Conservation (phyloP, 2,888 invertebrate genomes). For the Leptothorax acervorum region DNA sequence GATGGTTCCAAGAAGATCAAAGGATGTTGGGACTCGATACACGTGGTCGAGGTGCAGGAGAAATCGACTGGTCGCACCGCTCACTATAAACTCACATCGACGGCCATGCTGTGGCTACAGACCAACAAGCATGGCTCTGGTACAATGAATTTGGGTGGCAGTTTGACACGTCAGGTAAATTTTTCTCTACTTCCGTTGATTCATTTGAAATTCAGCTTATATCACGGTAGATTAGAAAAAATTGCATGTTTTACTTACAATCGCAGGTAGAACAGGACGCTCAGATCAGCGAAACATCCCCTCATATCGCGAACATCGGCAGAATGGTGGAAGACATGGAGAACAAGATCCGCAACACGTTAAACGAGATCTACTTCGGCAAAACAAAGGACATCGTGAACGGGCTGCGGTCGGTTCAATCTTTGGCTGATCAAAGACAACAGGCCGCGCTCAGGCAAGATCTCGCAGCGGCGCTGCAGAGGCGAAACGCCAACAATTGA, state of each 20-base stretch:
- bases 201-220: background rate
- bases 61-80: slow-evolving; percentile 97
- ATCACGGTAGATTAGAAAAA: background rate
- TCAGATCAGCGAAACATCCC: slow-evolving; percentile 95
- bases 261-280: slow-evolving; percentile 95
- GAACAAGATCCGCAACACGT: slow-evolving; percentile 98
- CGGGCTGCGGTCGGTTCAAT: slow-evolving; percentile 94
- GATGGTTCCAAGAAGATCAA: slow-evolving; percentile 99
- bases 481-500: slow-evolving; percentile 91
- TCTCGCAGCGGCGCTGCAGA: slow-evolving; percentile 93
- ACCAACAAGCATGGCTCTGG: slow-evolving; percentile 98
- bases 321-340: slow-evolving; percentile 99
- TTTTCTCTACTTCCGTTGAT: background rate
- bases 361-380: slow-evolving; percentile 99
- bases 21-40: slow-evolving; percentile 99
- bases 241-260: background rate
- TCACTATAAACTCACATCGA: slow-evolving; percentile 99
- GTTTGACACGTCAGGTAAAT: slow-evolving; percentile 96
- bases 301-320: slow-evolving; percentile 99
- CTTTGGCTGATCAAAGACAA: slow-evolving; percentile 93
- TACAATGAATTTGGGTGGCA: slow-evolving; percentile 99
- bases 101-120: slow-evolving; percentile 99
- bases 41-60: slow-evolving; percentile 99
- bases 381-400: slow-evolving; percentile 99
- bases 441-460: slow-evolving; percentile 95